phyloP scores from a whole-genome alignment of 2,113 vertebrate species.

The Anser cygnoides region DNA sequence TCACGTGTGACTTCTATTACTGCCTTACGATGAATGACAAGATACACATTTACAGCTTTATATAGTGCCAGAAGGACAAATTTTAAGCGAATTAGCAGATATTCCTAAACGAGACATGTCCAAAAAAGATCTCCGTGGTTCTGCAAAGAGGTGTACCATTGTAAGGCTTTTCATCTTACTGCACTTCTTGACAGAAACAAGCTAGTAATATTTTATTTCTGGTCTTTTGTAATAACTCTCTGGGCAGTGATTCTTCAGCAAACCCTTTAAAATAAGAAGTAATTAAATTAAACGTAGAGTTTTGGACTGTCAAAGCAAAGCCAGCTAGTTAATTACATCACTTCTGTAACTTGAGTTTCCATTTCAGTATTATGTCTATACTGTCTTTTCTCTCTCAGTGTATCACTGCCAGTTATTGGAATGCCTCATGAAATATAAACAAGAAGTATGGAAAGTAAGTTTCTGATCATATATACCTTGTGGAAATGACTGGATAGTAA shows the following conservation, averaged over 20 bases:
- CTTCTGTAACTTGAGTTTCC: slow-evolving; percentile 22
- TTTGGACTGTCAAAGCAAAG: not conserved
- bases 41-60: not conserved
- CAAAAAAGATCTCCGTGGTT: not conserved
- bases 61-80: not conserved
- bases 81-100: not conserved
- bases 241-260: not conserved
- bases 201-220: not conserved
- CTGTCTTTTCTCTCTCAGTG: slow-evolving; percentile 80
- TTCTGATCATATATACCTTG: slow-evolving; percentile 16
- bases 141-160: not conserved
- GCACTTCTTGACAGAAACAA: not conserved
- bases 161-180: not conserved
- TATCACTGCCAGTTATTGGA: slow-evolving; percentile 99
- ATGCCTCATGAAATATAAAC: slow-evolving; percentile 99
- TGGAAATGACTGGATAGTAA: slow-evolving; percentile 14
- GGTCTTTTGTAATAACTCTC: not conserved
- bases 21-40: not conserved
- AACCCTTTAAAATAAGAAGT: not conserved
- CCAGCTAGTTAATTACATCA: not conserved
- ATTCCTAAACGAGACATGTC: not conserved
- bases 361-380: slow-evolving; percentile 16
- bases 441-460: slow-evolving; percentile 99
- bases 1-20: not conserved
- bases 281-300: not conserved